These are phyloP conservation scores for Halcyon senegalensis DNA, from an alignment of 2,113 vertebrate genomes.

Conservation along the genomic window DNA sequence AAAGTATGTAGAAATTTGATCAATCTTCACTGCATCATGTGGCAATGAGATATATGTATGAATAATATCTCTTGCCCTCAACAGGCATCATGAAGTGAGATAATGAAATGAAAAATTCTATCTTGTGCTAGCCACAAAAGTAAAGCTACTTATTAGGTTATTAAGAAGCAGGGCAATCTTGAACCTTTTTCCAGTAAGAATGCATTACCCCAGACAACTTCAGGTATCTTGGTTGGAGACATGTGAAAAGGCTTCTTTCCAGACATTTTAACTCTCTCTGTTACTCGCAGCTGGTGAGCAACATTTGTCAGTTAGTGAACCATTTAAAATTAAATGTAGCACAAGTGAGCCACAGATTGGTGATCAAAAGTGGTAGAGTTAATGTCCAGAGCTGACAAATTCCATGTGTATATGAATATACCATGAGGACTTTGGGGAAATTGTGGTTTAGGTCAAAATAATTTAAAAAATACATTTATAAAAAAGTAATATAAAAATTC, in stretches of 20 bases:
- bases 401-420: not conserved
- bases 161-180: not conserved
- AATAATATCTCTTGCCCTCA: not conserved
- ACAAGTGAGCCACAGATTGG: not conserved
- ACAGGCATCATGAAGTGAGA: not conserved
- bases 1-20: not conserved
- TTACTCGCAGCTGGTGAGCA: not conserved
- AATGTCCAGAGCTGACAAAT: not conserved
- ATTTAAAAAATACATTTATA: not conserved
- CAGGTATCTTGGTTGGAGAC: not conserved
- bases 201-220: not conserved
- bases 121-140: not conserved
- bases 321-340: not conserved
- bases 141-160: not conserved
- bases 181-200: not conserved
- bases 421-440: not conserved
- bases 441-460: not conserved
- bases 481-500: not conserved
- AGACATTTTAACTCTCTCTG: not conserved
- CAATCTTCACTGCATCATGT: not conserved
- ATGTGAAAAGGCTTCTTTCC: not conserved
- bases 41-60: not conserved
- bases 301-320: not conserved
- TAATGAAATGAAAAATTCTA: not conserved
- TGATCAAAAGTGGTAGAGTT: not conserved